A percentile compares a stretch with the other conserved stretches of the same genome.
phyloP scores from a whole-genome alignment of 2,113 vertebrate genomes.

The Gavia stellata region DNA sequence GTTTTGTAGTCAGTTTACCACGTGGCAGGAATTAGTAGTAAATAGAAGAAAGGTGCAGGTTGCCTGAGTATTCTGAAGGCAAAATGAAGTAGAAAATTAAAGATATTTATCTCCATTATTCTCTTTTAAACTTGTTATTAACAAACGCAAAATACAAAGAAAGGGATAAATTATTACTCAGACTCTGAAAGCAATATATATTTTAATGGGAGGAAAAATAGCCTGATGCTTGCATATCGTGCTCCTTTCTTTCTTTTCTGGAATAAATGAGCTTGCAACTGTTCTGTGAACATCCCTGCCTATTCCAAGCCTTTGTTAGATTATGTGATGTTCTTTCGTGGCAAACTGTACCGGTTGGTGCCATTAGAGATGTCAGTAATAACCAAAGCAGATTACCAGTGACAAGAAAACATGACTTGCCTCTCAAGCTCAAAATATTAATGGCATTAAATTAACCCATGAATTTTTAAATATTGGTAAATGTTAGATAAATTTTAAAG shows the following conservation, averaged over 20 bases:
- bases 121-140: conserved; percentile 53
- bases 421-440: not conserved
- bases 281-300: not conserved
- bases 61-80: conserved; percentile 23
- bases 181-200: not conserved
- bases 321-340: not conserved
- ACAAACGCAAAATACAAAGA: conserved; percentile 27
- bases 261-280: not conserved
- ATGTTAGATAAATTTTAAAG: not conserved
- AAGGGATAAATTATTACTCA: conserved; percentile 21
- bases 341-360: not conserved
- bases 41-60: conserved; percentile 25
- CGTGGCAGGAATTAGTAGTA: not conserved
- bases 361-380: not conserved
- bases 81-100: conserved; percentile 69
- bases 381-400: not conserved
- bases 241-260: not conserved
- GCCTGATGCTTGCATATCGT: not conserved
- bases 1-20: conserved; percentile 1
- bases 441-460: not conserved
- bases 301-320: not conserved
- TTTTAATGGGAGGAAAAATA: conserved; percentile 11
- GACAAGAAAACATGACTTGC: not conserved
- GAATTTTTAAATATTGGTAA: not conserved
- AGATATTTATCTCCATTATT: conserved; percentile 70